phyloP scores from a whole-genome alignment of 1,140 invertebrate species.

The Trichoplusia ni region DNA sequence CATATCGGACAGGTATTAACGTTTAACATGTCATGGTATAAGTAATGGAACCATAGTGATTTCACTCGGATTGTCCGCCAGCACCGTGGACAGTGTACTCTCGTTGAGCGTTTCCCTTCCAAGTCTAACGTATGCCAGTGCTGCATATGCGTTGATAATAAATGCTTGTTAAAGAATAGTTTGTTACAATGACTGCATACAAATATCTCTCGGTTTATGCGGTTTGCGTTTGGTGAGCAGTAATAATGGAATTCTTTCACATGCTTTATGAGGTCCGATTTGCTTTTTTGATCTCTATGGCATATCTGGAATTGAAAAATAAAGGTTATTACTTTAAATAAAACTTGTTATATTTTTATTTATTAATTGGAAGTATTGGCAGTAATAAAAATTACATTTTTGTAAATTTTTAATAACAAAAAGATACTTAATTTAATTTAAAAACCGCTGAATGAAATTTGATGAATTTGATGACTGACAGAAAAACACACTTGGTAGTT shows the following conservation, averaged over 20 bases:
- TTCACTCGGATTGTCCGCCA: neutral
- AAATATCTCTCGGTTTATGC: constrained; percentile 61
- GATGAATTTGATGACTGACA: too few relatives aligned
- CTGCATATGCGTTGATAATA: constrained; percentile 49
- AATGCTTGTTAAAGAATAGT: constrained; percentile 62
- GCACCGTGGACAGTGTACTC: constrained; percentile 50
- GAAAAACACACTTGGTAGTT: too few relatives aligned
- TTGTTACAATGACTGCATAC: constrained; percentile 52
- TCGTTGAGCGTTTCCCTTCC: neutral
- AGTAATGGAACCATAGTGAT: constrained; percentile 45
- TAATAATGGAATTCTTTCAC: constrained; percentile 53
- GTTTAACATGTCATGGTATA: constrained; percentile 43
- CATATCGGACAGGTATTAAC: constrained; percentile 55
- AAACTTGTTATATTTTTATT: too few relatives aligned
- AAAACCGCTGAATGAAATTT: too few relatives aligned
- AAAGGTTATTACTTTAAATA: too few relatives aligned
- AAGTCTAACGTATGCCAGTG: constrained; percentile 7
- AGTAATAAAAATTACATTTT: too few relatives aligned
- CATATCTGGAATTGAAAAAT: constrained; percentile 53
- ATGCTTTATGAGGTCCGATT: constrained; percentile 41
- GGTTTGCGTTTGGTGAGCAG: constrained; percentile 38
- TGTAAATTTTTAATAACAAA: too few relatives aligned
- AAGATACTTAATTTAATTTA: too few relatives aligned
- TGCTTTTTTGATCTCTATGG: constrained; percentile 19
- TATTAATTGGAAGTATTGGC: too few relatives aligned